Base-by-base conservation (phyloP, 2,113 vertebrate species). In the Labeo catla region DNA sequence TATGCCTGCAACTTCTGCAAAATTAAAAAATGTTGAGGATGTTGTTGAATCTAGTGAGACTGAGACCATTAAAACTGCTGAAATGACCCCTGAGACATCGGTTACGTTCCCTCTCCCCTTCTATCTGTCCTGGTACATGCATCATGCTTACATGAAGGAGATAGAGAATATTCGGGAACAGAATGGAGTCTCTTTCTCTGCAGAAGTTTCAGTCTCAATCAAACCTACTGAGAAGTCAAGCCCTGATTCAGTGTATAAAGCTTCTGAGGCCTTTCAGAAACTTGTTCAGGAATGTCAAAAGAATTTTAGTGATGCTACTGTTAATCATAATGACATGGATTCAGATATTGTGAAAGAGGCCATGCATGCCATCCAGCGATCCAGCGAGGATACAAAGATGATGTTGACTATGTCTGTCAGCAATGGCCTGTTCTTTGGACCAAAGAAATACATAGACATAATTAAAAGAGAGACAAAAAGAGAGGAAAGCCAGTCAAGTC, bases 121-220 rank as follows among this genome's bases (percentile, higher is more conserved):
- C n/a, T 0, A 0, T 50, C 36, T 0, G 8, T 93, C 59, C 81
- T 91, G 86, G 86, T 94, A 92, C 16, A 4, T 94, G 65, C 65
- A 2, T 74, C 68, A 90, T 19, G 72, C 84, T 82, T 91, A 89
- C 21, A 9, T 39, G 57, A 43, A 93, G 6, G 88, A 93, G 68
- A 5, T 95, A 0, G 0, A 91, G 23, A 15, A 0, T 1, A 92
- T 94, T 4, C 16, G 77, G 43, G 13, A 59, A 61, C 0, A 52
- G 4, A 83, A 89, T 72, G 81, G 88, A 34, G 92, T 93, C 2
- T 2, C 61, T 36, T 81, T 93, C 0, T 0, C 0, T 0, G 7
- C 84, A 36, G 50, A 92, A 0, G 83, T 92, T 0, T 86, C 0
- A 0, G n/a, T n/a, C n/a, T n/a, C n/a, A n/a, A n/a, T n/a, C n/a